phyloP scores from a whole-genome alignment of 2,113 vertebrate genomes.

The chimpanzee (Pan troglodytes) region NHGRI_mPanTro3-v2.1_pri NC_072416.2:61285501-61286000 shows the following conservation, averaged over 20 bases:
- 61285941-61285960: not conserved
- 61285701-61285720: not conserved
- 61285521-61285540: not conserved
- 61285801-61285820: not conserved
- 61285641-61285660: not conserved
- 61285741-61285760: not conserved
- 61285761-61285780: not conserved
- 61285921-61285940: not conserved
- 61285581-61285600: not conserved
- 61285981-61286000: not conserved
- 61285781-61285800: not conserved
- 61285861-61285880: not conserved
- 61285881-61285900: too few relatives aligned
- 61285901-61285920: not conserved
- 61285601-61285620: not conserved
- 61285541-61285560: not conserved
- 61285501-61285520: not conserved
- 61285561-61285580: not conserved
- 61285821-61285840: not conserved
- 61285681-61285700: not conserved
- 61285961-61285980: too few relatives aligned
- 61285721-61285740: not conserved
- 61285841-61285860: not conserved
- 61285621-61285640: fast-evolving
- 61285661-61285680: not conserved